Evolutionary conservation across 2,113 vertebrate species (phyloP), one percentile per base, ranked within the genome.

Genomic region (Bolborhynchus lineola): DNA sequence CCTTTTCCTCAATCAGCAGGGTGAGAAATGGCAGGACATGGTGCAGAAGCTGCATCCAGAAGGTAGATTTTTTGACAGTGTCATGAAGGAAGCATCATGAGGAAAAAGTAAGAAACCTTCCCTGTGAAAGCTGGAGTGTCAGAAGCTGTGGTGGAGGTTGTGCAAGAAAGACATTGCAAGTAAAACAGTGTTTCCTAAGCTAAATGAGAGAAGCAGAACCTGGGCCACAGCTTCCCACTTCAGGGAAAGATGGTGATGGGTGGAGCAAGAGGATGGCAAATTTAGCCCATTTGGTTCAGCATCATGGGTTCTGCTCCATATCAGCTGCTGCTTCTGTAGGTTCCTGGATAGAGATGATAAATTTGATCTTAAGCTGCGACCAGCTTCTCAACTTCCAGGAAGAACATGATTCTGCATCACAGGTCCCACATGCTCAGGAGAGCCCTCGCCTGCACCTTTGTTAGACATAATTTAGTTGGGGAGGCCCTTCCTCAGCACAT

Each of bases 401-500:
- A 28, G 19, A 26, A 16, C 14, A n/a, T 0, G 1, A 25, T 42
- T n/a, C 72, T 46, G 19, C 50, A 33, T 13, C 49, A 55, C 16
- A 76, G 28, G 46, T 31, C 11, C 16, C 44, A 47, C 6, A 3
- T 21, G 7, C 16, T 23, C 0, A 2, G 26, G 16, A 67, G 16
- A 33, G 2, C 5, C 10, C 24, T 57, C 52, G 14, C 17, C 20
- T 64, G 11, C 16, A n/a, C 3, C 16, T 33, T 20, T 65, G 13
- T 23, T 10, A 28, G 46, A 5, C 21, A 70, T 7, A 47, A 4
- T 2, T 49, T 79, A 46, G 11, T 26, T 57, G 28, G 8, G 18
- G 8, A 57, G 16, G 10, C 10, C 11, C 4, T 9, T 6, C 46
- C 47, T 63, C 41, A 49, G 6, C 1, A 0, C 33, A 11, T 20